Evolutionary conservation across 2,888 invertebrate genomes (phyloP), one percentile per base, ranked within the genome.

Genomic region (Cheilosia variabilis): DNA sequence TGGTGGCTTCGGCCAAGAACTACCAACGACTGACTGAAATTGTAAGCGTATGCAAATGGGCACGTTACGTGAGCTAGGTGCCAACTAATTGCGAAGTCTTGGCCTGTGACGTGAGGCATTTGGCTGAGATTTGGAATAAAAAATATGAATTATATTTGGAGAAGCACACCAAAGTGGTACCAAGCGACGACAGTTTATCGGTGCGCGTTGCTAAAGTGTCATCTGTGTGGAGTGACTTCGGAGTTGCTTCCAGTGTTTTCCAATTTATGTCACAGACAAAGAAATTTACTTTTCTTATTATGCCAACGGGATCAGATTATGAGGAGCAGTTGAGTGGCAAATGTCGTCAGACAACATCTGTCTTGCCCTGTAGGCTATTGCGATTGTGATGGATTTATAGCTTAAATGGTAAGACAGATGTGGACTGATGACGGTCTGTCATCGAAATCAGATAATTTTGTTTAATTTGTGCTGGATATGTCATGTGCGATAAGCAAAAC

Each of bases 361-460:
- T 84, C 84, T 84, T 84, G 79, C 84, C 84, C 79, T 79, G 79
- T 84, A 84, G 79, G 84, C 84, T 84, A 84, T 84, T 80, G 79
- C 71, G 60, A 58, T 60, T 75, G 69, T 66, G 75, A 84, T 75
- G 79, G 69, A 84, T 84, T 84, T 84, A 84, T 84, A 84, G 84
- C 84, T 79, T 84, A 80, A 75, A 80, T 79, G 84, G 84, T 71
- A 84, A 84, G 79, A 80, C 84, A 76, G 84, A 84, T 84, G 75
- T 75, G 79, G 79, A 79, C 55, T 66, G 75, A 62, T 66, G 84
- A 69, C 63, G 58, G n/a, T 34, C 17, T 45, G 55, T 57, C 57
- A 31, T 41, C 15, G 37, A 37, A 52, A 37, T 52, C 52, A 52
- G 13, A 52, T 52, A 9, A 19, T 45, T 47, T 3, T 47, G 17